Percentiles rank a stretch among this genome's conserved stretches.
Evolutionary conservation across 2,888 invertebrate species (phyloP).

Genomic region (Diogma glabrata): DNA sequence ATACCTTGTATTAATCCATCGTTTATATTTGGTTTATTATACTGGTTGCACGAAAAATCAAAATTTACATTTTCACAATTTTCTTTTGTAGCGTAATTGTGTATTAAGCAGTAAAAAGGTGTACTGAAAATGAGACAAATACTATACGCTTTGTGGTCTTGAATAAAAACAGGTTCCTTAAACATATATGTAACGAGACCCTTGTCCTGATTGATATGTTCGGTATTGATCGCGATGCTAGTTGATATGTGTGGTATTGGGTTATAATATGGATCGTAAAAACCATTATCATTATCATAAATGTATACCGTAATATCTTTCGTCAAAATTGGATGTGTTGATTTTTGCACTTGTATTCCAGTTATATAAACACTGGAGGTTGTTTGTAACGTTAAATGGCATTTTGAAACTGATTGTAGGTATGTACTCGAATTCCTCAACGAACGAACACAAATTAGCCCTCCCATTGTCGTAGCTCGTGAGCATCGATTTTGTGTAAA

Average conservation of each 20-base stretch:
- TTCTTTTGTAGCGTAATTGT: slow-evolving; percentile 54
- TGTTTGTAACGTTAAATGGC: slow-evolving; percentile 67
- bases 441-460: slow-evolving; percentile 46
- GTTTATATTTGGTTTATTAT: slow-evolving; percentile 55
- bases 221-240: slow-evolving; percentile 65
- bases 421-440: slow-evolving; percentile 58
- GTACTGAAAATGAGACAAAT: slow-evolving; percentile 75
- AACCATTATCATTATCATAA: slow-evolving; percentile 15
- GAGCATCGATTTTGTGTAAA: slow-evolving; percentile 45
- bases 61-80: slow-evolving; percentile 61
- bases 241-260: slow-evolving; percentile 67
- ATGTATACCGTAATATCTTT: slow-evolving; percentile 20
- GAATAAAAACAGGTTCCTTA: slow-evolving; percentile 67
- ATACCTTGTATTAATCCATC: slow-evolving; percentile 70
- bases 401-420: slow-evolving; percentile 63
- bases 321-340: slow-evolving; percentile 45
- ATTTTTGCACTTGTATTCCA: slow-evolving; percentile 60
- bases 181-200: slow-evolving; percentile 64
- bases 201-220: slow-evolving; percentile 71
- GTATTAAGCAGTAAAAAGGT: slow-evolving; percentile 70
- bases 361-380: slow-evolving; percentile 68
- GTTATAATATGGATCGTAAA: slow-evolving; percentile 49
- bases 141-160: slow-evolving; percentile 57
- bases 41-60: slow-evolving; percentile 61
- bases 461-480: not conserved